Base-by-base conservation (phyloP, 2,888 invertebrate genomes). In the Drosophila pseudotalamancana region DNA sequence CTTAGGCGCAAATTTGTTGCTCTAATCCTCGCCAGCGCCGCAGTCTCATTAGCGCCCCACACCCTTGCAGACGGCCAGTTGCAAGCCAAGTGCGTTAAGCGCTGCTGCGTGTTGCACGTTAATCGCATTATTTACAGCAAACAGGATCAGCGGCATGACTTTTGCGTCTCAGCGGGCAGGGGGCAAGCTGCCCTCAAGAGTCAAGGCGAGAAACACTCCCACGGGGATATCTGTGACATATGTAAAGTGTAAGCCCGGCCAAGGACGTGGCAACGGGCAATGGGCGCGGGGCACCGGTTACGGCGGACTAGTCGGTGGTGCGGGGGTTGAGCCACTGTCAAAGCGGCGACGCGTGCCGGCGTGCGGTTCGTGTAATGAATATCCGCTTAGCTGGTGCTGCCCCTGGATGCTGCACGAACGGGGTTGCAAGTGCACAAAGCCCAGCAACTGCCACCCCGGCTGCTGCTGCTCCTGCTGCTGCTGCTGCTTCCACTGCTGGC, bases 71-170 rank as follows among this genome's bases (percentile, higher is more conserved):
- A 2, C 2, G 18, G 11, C 27, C 29, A n/a, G 5, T 12, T n/a
- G n/a, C 43, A n/a, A 27, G 18, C n/a, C 12, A 42, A 34, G 35
- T 12, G 35, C 23, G 16, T 34, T 18, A 48, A 60, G 72, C 39
- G 67, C 87, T 79, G 80, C 88, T 79, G 80, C 88, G 71, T 78
- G 80, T 71, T 78, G 89, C 89, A 75, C 88, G 87, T 90, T 91
- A 91, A 91, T 91, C 91, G 90, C 88, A 91, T 91, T 91, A 91
- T 91, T 91, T 91, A 91, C 91, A 91, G 90, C 90, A 91, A 89
- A 81, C 79, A 82, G 91, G 91, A 91, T 91, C 91, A 81, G 75
- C 60, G 81, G 72, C 79, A 90, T 91, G 90, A 91, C 90, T 90
- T 88, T 81, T 68, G 70, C 60, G 68, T 59, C 35, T 32, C n/a